Evolutionary conservation across 2,113 vertebrate genomes (phyloP).

Genomic region (Pteropus alecto): DNA sequence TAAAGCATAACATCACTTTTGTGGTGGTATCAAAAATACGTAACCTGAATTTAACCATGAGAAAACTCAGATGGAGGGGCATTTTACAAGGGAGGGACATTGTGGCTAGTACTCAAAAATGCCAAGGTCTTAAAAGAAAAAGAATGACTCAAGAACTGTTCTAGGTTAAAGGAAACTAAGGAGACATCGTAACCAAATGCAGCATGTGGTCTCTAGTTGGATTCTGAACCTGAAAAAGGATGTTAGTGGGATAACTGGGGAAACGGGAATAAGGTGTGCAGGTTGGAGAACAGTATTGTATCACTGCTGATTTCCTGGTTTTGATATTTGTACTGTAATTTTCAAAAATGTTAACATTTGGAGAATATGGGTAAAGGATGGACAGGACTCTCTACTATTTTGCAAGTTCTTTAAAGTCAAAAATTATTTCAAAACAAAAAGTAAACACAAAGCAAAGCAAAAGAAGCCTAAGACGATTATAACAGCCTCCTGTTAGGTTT

Average conservation of each 20-base stretch:
- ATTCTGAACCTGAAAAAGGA: neutral
- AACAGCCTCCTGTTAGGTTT: neutral
- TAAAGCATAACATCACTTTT: neutral
- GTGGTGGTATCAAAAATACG: neutral
- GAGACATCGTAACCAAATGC: neutral
- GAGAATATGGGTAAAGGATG: neutral
- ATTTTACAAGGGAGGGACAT: neutral
- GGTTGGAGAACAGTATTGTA: neutral
- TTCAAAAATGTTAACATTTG: neutral
- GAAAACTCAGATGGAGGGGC: neutral
- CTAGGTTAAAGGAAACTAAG: neutral
- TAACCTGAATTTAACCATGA: neutral
- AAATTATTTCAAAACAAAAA: neutral
- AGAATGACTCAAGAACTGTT: neutral
- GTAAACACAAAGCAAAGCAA: neutral
- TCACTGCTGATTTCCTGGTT: neutral
- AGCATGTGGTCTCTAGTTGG: neutral
- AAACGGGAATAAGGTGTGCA: neutral
- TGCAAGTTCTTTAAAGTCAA: neutral
- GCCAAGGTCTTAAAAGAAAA: neutral
- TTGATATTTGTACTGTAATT: neutral
- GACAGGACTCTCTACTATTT: neutral
- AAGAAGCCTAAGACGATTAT: neutral
- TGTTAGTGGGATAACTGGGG: neutral
- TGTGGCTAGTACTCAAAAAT: neutral